phyloP scores from a whole-genome alignment of 2,113 vertebrate species.

The Aegotheles bennettii region DNA sequence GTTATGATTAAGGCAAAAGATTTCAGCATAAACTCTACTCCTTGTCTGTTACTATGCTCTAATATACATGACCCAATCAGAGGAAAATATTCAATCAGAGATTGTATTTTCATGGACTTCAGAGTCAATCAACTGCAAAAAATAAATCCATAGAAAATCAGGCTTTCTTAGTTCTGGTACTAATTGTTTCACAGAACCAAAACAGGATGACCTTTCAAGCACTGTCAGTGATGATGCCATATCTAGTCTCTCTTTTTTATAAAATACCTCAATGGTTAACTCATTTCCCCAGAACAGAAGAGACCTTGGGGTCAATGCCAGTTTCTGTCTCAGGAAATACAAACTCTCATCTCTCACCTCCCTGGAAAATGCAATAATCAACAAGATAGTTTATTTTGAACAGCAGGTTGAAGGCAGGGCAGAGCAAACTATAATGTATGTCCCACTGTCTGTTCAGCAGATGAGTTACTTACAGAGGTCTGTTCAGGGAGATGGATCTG shows the following conservation, averaged over 20 bases:
- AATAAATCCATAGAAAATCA: neutral
- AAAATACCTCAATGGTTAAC: neutral
- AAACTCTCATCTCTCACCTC: constrained; percentile 19
- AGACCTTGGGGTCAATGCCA: constrained; percentile 1
- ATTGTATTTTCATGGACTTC: neutral
- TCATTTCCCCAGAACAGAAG: neutral
- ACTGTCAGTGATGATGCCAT: neutral
- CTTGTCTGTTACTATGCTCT: neutral
- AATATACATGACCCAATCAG: neutral
- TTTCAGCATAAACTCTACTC: neutral
- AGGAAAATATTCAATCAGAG: neutral
- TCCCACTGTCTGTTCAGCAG: neutral
- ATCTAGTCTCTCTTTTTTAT: neutral
- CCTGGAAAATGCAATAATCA: constrained; percentile 24
- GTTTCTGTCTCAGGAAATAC: constrained; percentile 35
- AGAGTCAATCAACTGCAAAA: neutral
- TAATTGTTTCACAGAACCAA: constrained; percentile 4
- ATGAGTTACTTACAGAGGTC: neutral
- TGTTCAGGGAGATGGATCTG: neutral
- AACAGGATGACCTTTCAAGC: neutral
- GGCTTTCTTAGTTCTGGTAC: neutral
- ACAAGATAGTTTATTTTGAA: constrained; percentile 12
- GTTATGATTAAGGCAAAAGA: neutral
- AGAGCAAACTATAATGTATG: fast-evolving
- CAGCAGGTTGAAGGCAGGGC: neutral